These are phyloP conservation scores for Labia minor DNA, from an alignment of 2,888 invertebrate species.

Conservation along the genomic window DNA sequence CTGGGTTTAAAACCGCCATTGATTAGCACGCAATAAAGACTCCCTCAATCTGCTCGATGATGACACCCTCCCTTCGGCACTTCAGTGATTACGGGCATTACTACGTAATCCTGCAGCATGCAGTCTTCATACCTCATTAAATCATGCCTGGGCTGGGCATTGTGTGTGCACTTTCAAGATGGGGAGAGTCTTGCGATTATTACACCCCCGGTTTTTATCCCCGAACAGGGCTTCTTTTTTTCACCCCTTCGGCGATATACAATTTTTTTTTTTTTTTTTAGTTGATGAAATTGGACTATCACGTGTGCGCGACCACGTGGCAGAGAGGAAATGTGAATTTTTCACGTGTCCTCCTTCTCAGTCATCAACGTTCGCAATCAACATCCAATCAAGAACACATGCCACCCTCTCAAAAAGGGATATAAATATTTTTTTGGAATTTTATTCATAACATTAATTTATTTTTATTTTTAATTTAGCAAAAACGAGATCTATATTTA, in stretches of 20 bases:
- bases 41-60: conserved; percentile 2
- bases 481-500: no score
- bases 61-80: conserved; percentile 14
- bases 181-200: conserved; percentile 5
- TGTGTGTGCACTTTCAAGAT: conserved; percentile 3
- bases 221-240: neutral
- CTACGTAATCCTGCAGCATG: conserved; percentile 23
- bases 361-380: conserved; percentile 3
- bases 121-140: conserved; percentile 27
- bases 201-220: neutral
- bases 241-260: neutral
- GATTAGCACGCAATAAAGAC: conserved; percentile 16
- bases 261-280: neutral
- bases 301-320: neutral
- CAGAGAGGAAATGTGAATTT: neutral
- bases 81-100: conserved; percentile 25
- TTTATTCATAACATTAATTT: no score
- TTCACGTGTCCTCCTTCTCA: neutral
- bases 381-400: neutral
- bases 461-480: no score
- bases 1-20: conserved; percentile 14
- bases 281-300: neutral
- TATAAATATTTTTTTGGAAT: neutral
- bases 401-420: neutral
- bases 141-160: conserved; percentile 14